phyloP scores from a whole-genome alignment of 2,113 vertebrate genomes.

The Microtus ochrogaster region DNA sequence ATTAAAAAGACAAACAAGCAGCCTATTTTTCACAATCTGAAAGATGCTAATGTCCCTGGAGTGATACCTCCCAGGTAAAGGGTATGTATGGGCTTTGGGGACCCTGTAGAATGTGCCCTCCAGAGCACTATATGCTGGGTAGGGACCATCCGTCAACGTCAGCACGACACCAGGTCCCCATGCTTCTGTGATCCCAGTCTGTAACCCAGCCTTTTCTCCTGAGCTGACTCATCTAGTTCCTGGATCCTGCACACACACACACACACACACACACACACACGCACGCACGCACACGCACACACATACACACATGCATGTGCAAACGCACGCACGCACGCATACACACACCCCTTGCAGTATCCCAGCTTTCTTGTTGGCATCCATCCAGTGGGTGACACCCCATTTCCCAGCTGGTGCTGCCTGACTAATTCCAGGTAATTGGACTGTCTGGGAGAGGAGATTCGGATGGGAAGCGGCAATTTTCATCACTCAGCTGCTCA shows the following conservation, averaged over 20 bases:
- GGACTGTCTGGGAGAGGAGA: not conserved
- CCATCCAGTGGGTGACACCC: not conserved
- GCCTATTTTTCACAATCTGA: too few species aligned
- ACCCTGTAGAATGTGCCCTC: too few species aligned
- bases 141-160: not conserved
- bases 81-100: not conserved
- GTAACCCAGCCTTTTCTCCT: not conserved
- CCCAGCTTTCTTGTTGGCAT: rapidly evolving
- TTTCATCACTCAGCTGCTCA: not conserved
- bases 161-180: not conserved
- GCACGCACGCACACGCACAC: too few species aligned
- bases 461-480: not conserved
- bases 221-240: not conserved
- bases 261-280: too few species aligned
- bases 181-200: not conserved
- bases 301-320: rapidly evolving
- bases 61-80: rapidly evolving
- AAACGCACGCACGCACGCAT: rapidly evolving
- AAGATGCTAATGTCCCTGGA: not conserved
- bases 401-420: not conserved
- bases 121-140: not conserved
- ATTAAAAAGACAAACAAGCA: not conserved
- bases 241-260: too few species aligned
- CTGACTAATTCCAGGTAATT: not conserved
- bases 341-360: too few species aligned